Percentiles rank a stretch among this genome's conserved stretches.
phyloP scores from a whole-genome alignment of 1,140 invertebrate species.

The Trichonephila clavipes region DNA sequence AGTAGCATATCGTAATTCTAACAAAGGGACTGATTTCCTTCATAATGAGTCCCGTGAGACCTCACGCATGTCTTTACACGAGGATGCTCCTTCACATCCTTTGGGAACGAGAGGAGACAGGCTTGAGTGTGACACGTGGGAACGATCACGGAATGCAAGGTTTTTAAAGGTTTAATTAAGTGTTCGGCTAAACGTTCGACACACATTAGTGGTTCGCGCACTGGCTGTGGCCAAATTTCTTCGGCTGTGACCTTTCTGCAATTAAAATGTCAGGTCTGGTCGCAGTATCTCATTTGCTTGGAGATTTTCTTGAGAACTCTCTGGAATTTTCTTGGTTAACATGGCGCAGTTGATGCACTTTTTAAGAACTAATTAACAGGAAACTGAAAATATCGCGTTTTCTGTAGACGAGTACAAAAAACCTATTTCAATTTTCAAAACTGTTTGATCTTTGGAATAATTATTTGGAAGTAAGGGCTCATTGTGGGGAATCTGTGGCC shows the following conservation, averaged over 20 bases:
- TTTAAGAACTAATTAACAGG: too few species aligned
- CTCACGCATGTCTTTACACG: background rate
- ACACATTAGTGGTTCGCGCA: background rate
- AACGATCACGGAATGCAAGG: conserved; percentile 25
- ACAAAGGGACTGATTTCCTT: background rate
- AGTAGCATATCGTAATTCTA: too few species aligned
- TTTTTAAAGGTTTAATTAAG: conserved; percentile 69
- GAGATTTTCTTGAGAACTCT: background rate
- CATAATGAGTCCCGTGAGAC: conserved; percentile 55
- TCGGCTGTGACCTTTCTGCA: background rate
- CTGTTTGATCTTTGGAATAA: too few species aligned
- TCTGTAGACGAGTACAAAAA: too few species aligned
- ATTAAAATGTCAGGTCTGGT: background rate
- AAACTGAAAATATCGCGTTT: too few species aligned
- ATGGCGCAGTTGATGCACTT: too few species aligned
- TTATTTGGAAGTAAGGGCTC: too few species aligned
- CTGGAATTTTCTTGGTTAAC: too few species aligned
- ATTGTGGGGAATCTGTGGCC: too few species aligned
- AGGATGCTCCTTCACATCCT: conserved; percentile 56
- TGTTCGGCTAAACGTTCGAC: conserved; percentile 63
- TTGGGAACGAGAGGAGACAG: conserved; percentile 71
- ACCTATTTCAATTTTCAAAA: too few species aligned
- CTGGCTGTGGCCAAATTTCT: background rate
- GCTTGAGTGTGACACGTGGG: conserved; percentile 73
- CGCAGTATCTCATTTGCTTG: background rate